Percentiles rank a stretch among this genome's conserved stretches.
These are phyloP conservation scores for Temnothorax curvispinosus DNA, from an alignment of 1,140 invertebrate genomes.

Conservation along the genomic window DNA sequence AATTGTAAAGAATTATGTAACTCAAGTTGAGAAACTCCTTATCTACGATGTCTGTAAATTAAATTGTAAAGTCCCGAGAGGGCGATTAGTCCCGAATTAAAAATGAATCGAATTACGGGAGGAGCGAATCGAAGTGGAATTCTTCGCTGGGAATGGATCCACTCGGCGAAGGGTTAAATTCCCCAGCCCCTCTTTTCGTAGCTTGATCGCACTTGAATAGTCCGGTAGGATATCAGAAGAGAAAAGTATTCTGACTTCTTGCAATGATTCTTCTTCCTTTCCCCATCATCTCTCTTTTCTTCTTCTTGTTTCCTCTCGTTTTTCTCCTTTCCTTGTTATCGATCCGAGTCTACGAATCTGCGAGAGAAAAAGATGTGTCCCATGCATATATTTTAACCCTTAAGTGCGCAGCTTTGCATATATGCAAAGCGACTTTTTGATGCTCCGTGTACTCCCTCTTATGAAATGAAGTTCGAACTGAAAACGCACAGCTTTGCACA, in stretches of 20 bases:
- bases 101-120: constrained; percentile 52
- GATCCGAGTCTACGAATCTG: constrained; percentile 55
- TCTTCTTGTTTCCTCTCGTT: background rate
- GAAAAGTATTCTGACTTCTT: constrained; percentile 70
- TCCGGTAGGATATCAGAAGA: constrained; percentile 54
- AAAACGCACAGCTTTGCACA: too few relatives aligned
- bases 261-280: constrained; percentile 63
- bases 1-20: constrained; percentile 22
- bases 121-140: constrained; percentile 46
- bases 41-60: constrained; percentile 23
- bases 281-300: background rate
- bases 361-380: constrained; percentile 14
- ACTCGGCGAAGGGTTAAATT: constrained; percentile 55
- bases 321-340: constrained; percentile 42
- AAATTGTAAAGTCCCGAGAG: constrained; percentile 12
- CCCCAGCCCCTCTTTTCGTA: constrained; percentile 27
- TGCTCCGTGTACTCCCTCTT: too few relatives aligned
- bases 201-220: constrained; percentile 67
- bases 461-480: too few relatives aligned
- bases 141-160: constrained; percentile 38
- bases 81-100: constrained; percentile 45
- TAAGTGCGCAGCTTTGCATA: too few relatives aligned
- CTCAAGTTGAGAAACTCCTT: background rate
- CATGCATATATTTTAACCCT: constrained; percentile 30
- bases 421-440: too few relatives aligned